A percentile compares a stretch with the other conserved stretches of the same genome.
Evolutionary conservation across 2,113 vertebrate genomes (phyloP).

Genomic region (Aspidoscelis tigris): DNA sequence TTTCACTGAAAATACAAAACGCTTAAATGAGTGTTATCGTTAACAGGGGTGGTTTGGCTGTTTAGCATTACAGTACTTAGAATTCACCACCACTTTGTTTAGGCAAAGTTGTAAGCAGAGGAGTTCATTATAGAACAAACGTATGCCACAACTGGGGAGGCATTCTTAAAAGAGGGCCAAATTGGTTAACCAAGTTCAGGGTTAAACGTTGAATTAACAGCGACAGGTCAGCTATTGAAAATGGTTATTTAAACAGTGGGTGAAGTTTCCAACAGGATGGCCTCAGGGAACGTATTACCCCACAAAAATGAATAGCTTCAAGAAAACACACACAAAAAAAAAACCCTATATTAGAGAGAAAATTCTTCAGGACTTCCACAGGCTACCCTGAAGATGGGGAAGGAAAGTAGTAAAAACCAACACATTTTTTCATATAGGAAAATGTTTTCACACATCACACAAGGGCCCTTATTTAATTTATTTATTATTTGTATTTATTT

Average conservation of each 20-base stretch:
- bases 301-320: too few species aligned
- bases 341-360: too few species aligned
- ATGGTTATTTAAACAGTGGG: slow-evolving; percentile 2
- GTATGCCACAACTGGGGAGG: background rate
- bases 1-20: slow-evolving; percentile 24
- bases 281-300: background rate
- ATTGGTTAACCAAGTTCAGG: slow-evolving; percentile 26
- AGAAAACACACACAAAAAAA: too few species aligned
- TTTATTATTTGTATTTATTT: too few species aligned
- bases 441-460: background rate
- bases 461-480: background rate
- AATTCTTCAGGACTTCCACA: background rate
- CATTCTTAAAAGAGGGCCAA: background rate
- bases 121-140: background rate
- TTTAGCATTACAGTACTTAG: background rate
- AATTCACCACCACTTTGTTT: background rate
- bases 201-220: slow-evolving; percentile 27
- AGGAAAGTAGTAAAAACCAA: background rate
- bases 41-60: background rate
- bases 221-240: background rate
- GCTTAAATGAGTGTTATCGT: background rate
- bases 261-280: slow-evolving; percentile 28
- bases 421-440: background rate
- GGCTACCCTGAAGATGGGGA: background rate
- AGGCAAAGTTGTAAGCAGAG: background rate